Conservation (phyloP, 2,113 vertebrate species). For the Tor tambroides region DNA sequence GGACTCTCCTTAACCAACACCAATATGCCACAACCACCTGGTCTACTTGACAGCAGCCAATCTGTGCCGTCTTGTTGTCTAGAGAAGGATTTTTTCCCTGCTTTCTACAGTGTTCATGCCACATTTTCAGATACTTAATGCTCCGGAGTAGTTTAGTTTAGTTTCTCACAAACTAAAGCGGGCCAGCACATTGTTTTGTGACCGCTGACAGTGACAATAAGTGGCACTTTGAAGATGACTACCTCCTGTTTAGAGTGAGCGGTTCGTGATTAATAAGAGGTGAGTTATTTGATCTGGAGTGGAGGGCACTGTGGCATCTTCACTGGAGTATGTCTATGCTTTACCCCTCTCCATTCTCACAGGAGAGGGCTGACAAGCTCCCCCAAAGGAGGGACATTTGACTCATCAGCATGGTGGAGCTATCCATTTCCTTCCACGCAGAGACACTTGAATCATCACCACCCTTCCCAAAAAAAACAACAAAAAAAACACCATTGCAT, state of each 20-base stretch:
- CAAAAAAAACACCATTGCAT: not conserved
- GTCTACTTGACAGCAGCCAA: not conserved
- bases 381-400: conserved; percentile 53
- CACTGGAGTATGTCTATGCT: conserved; percentile 46
- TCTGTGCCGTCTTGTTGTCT: not conserved
- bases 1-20: conserved; percentile 17
- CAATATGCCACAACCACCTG: conserved; percentile 28
- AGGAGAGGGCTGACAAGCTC: conserved; percentile 60
- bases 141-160: conserved; percentile 33
- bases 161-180: conserved; percentile 46
- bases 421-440: conserved; percentile 46
- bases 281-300: conserved; percentile 64
- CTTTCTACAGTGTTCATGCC: not conserved
- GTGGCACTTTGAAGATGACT: conserved; percentile 56
- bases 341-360: conserved; percentile 48
- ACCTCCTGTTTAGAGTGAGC: conserved; percentile 61
- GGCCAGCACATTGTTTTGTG: conserved; percentile 57
- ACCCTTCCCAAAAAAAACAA: not conserved
- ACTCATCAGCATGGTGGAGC: conserved; percentile 56
- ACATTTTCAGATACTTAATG: not conserved
- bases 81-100: not conserved
- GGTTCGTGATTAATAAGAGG: conserved; percentile 63
- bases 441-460: conserved; percentile 52
- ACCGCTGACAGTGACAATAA: conserved; percentile 58
- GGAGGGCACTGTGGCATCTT: conserved; percentile 59